Conservation (phyloP, 1,140 invertebrate genomes). For the Ostrea edulis region DNA sequence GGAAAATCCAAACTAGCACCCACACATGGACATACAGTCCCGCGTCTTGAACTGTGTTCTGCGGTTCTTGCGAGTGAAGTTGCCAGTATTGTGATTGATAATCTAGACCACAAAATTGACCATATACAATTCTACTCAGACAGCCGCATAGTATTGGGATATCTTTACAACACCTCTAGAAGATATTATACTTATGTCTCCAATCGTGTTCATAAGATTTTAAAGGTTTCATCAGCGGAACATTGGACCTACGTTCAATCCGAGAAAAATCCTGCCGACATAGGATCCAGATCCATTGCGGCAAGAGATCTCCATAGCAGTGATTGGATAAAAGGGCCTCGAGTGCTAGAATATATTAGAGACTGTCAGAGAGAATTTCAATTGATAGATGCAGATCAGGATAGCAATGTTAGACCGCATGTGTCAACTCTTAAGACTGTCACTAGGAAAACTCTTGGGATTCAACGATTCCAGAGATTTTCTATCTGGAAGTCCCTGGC, state of each 20-base stretch:
- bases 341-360: neutral
- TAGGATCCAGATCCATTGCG: constrained; percentile 43
- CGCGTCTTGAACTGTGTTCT: constrained; percentile 53
- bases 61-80: constrained; percentile 49
- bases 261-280: constrained; percentile 50
- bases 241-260: constrained; percentile 48
- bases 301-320: constrained; percentile 16
- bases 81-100: constrained; percentile 24
- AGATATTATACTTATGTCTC: constrained; percentile 51
- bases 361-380: neutral
- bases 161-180: constrained; percentile 37
- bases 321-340: constrained; percentile 39
- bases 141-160: no score
- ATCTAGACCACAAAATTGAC: constrained; percentile 39
- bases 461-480: constrained; percentile 1
- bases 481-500: constrained; percentile 34
- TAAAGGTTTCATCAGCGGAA: neutral
- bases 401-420: constrained; percentile 7
- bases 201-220: constrained; percentile 48
- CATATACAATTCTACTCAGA: constrained; percentile 50
- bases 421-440: neutral
- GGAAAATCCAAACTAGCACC: constrained; percentile 50
- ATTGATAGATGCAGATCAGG: constrained; percentile 20
- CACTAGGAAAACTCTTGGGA: neutral
- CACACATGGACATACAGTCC: constrained; percentile 48